These are phyloP conservation scores for Ischnura elegans DNA, from an alignment of 2,888 invertebrate genomes.

Conservation along the genomic window DNA sequence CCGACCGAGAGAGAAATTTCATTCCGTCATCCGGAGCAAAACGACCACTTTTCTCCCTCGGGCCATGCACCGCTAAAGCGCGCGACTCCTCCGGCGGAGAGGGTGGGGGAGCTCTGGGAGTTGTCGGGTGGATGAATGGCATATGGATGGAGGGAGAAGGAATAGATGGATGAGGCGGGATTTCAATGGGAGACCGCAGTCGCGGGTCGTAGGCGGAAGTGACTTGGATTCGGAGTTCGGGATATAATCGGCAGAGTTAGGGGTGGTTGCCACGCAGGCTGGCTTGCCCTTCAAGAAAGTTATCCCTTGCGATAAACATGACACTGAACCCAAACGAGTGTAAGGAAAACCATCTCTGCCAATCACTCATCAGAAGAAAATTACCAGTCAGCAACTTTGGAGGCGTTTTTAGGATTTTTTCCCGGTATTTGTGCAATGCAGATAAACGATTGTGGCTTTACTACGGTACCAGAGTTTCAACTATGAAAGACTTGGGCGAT, in stretches of 20 bases:
- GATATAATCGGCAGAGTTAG: background rate
- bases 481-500: too few species aligned
- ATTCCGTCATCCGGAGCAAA: slow-evolving; percentile 42
- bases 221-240: background rate
- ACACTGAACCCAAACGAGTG: too few species aligned
- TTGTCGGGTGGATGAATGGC: background rate
- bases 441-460: too few species aligned
- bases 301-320: background rate
- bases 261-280: background rate
- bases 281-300: background rate
- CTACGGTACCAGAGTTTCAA: too few species aligned
- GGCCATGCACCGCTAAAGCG: slow-evolving; percentile 25
- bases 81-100: background rate
- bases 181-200: slow-evolving; percentile 35
- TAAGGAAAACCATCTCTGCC: too few species aligned
- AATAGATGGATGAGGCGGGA: background rate
- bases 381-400: too few species aligned
- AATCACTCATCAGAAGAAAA: too few species aligned
- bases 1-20: slow-evolving; percentile 48
- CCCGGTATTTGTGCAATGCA: too few species aligned
- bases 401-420: too few species aligned
- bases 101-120: background rate
- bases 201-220: background rate
- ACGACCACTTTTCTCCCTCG: slow-evolving; percentile 51
- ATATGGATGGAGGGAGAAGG: background rate